Conservation (phyloP, 2,888 invertebrate genomes). For the Sycophila texana region DNA sequence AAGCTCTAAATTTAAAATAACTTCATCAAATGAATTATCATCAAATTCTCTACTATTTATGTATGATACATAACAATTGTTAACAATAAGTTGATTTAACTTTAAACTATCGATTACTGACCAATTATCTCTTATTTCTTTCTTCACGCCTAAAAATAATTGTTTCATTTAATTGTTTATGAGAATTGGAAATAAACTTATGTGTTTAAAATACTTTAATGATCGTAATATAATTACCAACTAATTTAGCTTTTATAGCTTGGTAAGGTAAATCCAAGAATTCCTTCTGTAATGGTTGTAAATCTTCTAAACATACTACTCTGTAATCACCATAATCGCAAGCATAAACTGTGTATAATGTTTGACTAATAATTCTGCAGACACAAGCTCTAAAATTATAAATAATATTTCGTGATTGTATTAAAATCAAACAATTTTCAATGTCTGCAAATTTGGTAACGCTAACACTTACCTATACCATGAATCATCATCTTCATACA, state of each 20-base stretch:
- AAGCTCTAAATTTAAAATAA: conserved; percentile 81
- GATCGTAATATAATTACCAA: conserved; percentile 75
- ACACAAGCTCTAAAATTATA: conserved; percentile 75
- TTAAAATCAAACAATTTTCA: not conserved
- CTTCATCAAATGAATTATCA: conserved; percentile 77
- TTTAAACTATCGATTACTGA: conserved; percentile 84
- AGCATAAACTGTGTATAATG: conserved; percentile 79
- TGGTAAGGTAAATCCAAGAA: conserved; percentile 81
- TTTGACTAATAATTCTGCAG: conserved; percentile 77
- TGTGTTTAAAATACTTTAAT: not conserved
- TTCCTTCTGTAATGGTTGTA: conserved; percentile 78
- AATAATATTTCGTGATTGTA: not conserved
- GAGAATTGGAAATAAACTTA: no score
- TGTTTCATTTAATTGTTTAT: not conserved
- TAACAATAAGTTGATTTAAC: conserved; percentile 84
- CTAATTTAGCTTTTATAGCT: conserved; percentile 81
- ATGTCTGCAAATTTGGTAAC: not conserved
- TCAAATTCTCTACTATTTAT: conserved; percentile 80
- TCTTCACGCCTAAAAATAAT: conserved; percentile 76
- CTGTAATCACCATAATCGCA: conserved; percentile 82
- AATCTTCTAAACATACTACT: conserved; percentile 77
- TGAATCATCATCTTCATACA: conserved; percentile 27
- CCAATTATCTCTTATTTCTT: conserved; percentile 79
- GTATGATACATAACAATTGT: conserved; percentile 83
- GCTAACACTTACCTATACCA: conserved; percentile 40